Conservation (phyloP, 2,888 invertebrate genomes). For the Meganola albula region DNA sequence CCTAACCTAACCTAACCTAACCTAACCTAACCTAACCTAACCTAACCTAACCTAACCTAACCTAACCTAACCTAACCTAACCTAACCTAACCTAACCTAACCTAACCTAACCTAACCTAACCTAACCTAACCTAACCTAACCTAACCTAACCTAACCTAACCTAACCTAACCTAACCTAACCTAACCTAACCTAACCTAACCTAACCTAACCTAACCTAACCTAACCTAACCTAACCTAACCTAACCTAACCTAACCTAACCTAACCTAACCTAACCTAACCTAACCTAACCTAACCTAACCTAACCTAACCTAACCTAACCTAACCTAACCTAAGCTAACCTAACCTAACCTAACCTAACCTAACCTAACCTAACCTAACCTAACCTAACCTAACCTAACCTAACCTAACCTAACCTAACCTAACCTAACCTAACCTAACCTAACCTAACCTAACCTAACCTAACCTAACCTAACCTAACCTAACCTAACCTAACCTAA, state of each 20-base stretch:
- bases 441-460: constrained; percentile 19
- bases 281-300: constrained; percentile 22
- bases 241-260: constrained; percentile 15
- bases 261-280: constrained; percentile 16
- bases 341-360: constrained; percentile 13
- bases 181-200: constrained; percentile 26
- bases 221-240: constrained; percentile 25
- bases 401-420: constrained; percentile 11
- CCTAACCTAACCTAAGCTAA: constrained; percentile 14
- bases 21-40: constrained; percentile 19
- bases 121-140: constrained; percentile 31
- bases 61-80: constrained; percentile 17
- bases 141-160: constrained; percentile 30
- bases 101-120: constrained; percentile 20
- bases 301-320: constrained; percentile 15
- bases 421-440: constrained; percentile 18
- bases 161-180: constrained; percentile 29
- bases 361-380: constrained; percentile 11
- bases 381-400: constrained; percentile 20
- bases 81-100: constrained; percentile 17
- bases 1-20: constrained; percentile 15
- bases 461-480: constrained; percentile 14
- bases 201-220: constrained; percentile 26
- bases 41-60: constrained; percentile 19
- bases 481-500: constrained; percentile 14